Evolutionary conservation across 2,888 invertebrate genomes (phyloP).

Genomic region (Ectemnius lituratus): DNA sequence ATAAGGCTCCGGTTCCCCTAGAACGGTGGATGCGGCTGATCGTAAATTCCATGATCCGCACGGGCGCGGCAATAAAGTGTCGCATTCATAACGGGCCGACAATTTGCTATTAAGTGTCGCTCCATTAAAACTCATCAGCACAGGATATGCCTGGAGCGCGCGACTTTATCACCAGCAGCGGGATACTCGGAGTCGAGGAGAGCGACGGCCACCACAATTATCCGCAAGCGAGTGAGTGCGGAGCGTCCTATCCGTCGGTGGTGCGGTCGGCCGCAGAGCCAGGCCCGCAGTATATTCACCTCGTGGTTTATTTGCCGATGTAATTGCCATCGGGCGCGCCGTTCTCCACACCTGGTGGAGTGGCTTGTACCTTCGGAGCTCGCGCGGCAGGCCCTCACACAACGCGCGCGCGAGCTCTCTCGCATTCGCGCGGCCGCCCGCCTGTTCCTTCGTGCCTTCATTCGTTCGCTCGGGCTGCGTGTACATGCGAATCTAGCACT

Average conservation of each 20-base stretch:
- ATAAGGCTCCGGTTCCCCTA: too few relatives aligned
- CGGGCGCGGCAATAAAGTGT: neutral
- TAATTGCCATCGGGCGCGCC: slow-evolving; percentile 65
- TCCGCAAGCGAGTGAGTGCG: slow-evolving; percentile 30
- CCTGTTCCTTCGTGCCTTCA: too few relatives aligned
- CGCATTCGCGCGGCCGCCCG: too few relatives aligned
- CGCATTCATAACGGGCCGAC: slow-evolving; percentile 2
- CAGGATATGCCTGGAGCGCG: neutral
- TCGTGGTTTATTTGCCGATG: slow-evolving; percentile 62
- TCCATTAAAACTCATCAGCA: slow-evolving; percentile 5
- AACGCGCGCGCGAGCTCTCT: too few relatives aligned
- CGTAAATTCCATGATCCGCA: too few relatives aligned
- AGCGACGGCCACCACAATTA: slow-evolving; percentile 44
- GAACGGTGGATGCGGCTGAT: too few relatives aligned
- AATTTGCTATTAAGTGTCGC: slow-evolving; percentile 6
- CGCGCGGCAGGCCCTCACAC: too few relatives aligned
- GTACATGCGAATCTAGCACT: too few relatives aligned
- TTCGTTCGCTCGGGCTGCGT: too few relatives aligned
- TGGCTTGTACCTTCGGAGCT: slow-evolving; percentile 53
- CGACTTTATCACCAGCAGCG: neutral
- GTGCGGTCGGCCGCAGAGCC: slow-evolving; percentile 40
- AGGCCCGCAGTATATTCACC: slow-evolving; percentile 57
- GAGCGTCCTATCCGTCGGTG: slow-evolving; percentile 38
- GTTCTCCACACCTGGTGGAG: slow-evolving; percentile 62
- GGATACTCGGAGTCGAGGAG: too few relatives aligned